Evolutionary conservation across 2,888 invertebrate genomes (phyloP), one percentile per base, ranked within the genome.

Genomic region (Cantharis rustica): DNA sequence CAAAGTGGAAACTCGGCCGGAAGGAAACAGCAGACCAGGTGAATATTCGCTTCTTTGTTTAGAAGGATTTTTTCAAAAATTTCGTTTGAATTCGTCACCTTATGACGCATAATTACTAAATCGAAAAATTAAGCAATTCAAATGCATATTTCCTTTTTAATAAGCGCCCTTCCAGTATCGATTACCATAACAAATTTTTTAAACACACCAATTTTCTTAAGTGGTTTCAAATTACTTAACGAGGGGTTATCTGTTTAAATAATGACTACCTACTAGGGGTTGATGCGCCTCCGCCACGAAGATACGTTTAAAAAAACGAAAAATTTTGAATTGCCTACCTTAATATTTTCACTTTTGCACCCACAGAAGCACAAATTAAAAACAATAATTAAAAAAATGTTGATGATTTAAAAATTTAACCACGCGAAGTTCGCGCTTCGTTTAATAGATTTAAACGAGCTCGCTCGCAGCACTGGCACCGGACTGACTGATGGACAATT

Each of bases 11-110:
- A 70, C 62, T 66, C 64, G 73, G 64, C 77, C 77, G 77, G 77
- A 77, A 77, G 77, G 77, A 77, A 77, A 71, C 69, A 77, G 74
- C 68, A 47, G 77, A 23, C 77, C 77, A 77, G 64, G 27, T 20
- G 13, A 72, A 69, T 7, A 66, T 10, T 10, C 68, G 61, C 16
- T 62, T 61, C 68, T 16, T 10, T 64, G 16, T 47, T 68, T 23
- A 16, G 3, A 27, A 16, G 16, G 5, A 70, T 13, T 10, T 13
- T 10, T n/a, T 11, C 5, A n/a, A 16, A 62, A 71, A 13, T 68
- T 16, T n/a, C 7, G 47, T 47, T 64, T 10, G 13, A 11, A n/a
- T 16, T 20, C 73, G 64, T 27, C 64, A 66, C 26, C 68, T 16
- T 11, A 47, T 47, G 47, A 47, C 47, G 47, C 47, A 47, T 47